Percentiles rank a stretch among this genome's conserved stretches.
Conservation (phyloP, 2,113 vertebrate species). For the Arizona elegans region DNA sequence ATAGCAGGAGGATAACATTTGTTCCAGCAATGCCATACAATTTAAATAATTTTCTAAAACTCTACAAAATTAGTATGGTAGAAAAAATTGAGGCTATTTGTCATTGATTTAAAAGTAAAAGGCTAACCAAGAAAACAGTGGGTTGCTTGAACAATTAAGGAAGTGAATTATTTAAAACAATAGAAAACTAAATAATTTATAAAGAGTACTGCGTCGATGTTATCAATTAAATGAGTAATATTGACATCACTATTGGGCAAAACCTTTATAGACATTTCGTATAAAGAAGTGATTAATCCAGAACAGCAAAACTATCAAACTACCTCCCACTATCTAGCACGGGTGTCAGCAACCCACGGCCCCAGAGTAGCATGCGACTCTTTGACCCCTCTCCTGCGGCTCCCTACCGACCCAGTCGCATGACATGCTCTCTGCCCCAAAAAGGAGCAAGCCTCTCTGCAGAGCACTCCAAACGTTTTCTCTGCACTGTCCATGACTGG, state of each 20-base stretch:
- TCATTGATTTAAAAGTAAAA: background rate
- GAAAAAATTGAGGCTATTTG: background rate
- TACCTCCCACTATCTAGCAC: background rate
- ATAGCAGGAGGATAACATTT: background rate
- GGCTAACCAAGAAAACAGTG: background rate
- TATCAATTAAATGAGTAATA: background rate
- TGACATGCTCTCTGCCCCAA: too few relatives aligned
- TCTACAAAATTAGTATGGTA: background rate
- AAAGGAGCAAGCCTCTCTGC: too few relatives aligned
- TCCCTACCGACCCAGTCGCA: too few relatives aligned
- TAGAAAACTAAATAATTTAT: background rate
- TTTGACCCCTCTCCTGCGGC: too few relatives aligned
- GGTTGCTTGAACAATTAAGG: background rate
- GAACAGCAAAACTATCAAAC: background rate
- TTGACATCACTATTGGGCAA: background rate
- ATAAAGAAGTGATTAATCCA: background rate
- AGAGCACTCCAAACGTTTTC: too few relatives aligned
- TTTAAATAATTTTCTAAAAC: background rate
- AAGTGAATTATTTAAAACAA: background rate
- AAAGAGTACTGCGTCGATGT: background rate
- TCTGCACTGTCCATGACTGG: too few relatives aligned
- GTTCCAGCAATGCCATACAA: background rate
- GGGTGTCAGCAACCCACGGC: too few relatives aligned
- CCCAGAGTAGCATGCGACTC: too few relatives aligned
- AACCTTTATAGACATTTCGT: background rate